Evolutionary conservation across 2,888 invertebrate species (phyloP), one percentile per base, ranked within the genome.

Genomic region (Andrena hattorfiana): DNA sequence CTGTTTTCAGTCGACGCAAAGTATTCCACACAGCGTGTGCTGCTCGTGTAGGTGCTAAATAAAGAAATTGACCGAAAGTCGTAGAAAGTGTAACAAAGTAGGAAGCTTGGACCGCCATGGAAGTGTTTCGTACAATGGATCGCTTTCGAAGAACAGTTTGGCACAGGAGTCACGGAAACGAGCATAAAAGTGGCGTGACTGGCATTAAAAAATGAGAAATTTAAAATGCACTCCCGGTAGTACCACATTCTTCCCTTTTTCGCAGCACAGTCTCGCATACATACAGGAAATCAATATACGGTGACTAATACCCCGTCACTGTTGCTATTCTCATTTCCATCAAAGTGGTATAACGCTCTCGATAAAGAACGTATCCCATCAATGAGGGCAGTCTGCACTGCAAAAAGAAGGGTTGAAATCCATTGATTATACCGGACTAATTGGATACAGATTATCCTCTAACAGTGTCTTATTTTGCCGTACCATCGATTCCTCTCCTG

Each of bases 231-330:
- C 51, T 4, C 26, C 42, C 42, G 16, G 42, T 42, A 16, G 16
- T 42, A 5, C 16, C 13, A 16, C 42, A 42, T 16, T 59, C 49
- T 68, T 56, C 10, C 10, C 35, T 69, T 51, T 51, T 20, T 16
- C 28, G 70, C 64, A 59, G 63, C 16, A 64, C 35, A 48, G 68
- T 42, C 59, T 68, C 63, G 74, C 64, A 77, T 71, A 72, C 64
- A 77, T 71, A 72, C 74, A 68, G 84, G 64, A 77, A 85, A 84
- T 85, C 84, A 77, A 84, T 85, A 80, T 63, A 72, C 59, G 28
- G 56, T 35, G 71, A 66, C 76, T 81, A 85, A 73, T 81, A 56
- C 73, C 67, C 35, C 48, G 59, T 60, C 60, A 62, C 26, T 35
- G 48, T 51, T 83, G 66, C 70, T 54, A 75, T 68, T 84, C 68